Conservation (phyloP, 2,113 vertebrate genomes). For the Etheostoma cragini region DNA sequence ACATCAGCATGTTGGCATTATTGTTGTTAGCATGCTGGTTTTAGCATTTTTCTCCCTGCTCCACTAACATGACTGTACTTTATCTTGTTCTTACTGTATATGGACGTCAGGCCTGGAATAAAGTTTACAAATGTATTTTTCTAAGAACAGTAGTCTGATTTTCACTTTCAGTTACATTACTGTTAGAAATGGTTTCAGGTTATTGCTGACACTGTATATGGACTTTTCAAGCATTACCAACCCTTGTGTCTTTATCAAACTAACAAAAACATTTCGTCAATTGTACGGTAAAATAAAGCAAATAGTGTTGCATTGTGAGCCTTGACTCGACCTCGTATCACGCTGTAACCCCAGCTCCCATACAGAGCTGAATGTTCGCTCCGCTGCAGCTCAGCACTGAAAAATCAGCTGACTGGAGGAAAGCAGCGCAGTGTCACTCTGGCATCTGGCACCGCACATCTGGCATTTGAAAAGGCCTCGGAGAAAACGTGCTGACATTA, state of each 20-base stretch:
- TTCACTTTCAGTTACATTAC: background rate
- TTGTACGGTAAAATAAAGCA: slow-evolving; percentile 12
- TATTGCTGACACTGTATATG: background rate
- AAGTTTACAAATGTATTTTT: background rate
- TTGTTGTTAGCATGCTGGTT: background rate
- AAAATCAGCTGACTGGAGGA: slow-evolving; percentile 72
- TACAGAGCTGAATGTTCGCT: slow-evolving; percentile 40
- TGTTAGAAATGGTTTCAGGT: background rate
- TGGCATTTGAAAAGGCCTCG: slow-evolving; percentile 76
- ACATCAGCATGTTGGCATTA: background rate
- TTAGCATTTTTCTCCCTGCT: background rate
- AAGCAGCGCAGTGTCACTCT: slow-evolving; percentile 59
- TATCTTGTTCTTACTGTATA: background rate
- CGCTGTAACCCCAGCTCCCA: slow-evolving; percentile 16
- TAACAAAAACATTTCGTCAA: slow-evolving; percentile 16
- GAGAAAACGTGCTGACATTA: slow-evolving; percentile 69
- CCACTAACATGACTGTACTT: background rate
- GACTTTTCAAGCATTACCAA: background rate
- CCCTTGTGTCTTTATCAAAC: background rate
- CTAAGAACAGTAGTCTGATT: background rate
- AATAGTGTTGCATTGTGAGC: slow-evolving; percentile 35
- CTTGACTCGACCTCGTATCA: background rate
- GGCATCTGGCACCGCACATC: slow-evolving; percentile 70
- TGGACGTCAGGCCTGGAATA: background rate
- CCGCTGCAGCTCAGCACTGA: slow-evolving; percentile 37